Evolutionary conservation across 1,140 invertebrate genomes (phyloP).

Genomic region (Drosophila melanogaster): DNA sequence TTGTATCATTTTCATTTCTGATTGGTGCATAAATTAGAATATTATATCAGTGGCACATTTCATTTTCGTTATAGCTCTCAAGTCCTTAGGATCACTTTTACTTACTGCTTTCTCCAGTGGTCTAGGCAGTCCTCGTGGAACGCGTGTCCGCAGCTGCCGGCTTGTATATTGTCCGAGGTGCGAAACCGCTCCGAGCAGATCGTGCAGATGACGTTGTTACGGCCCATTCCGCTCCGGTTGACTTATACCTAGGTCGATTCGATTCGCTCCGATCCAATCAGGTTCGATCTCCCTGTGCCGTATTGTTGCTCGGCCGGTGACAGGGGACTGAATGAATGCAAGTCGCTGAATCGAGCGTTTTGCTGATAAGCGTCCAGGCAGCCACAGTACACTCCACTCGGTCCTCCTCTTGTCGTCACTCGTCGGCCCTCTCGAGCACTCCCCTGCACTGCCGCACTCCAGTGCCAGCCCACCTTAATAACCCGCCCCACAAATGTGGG

Average conservation of each 20-base stretch:
- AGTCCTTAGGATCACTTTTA: neutral
- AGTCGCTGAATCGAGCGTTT: constrained; percentile 1
- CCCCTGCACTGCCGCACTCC: neutral
- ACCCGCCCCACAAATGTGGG: constrained; percentile 24
- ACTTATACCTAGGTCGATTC: neutral
- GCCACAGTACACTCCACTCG: neutral
- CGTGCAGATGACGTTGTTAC: constrained; percentile 42
- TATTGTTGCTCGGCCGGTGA: constrained; percentile 28
- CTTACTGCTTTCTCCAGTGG: constrained; percentile 61
- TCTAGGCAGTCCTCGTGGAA: constrained; percentile 60
- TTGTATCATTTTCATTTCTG: no score
- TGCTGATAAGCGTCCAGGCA: constrained; percentile 13
- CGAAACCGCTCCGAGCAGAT: constrained; percentile 62
- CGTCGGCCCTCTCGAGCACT: neutral
- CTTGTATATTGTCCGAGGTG: constrained; percentile 43
- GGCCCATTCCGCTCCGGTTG: constrained; percentile 9
- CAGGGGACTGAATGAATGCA: constrained; percentile 37
- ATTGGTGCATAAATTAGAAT: neutral
- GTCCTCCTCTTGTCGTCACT: neutral
- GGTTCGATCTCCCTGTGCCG: constrained; percentile 3
- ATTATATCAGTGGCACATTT: neutral
- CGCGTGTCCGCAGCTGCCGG: constrained; percentile 58
- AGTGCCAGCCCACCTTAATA: constrained; percentile 19
- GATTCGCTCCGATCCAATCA: constrained; percentile 1
- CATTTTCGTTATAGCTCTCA: neutral